Evolutionary conservation across 2,797 vertebrate species (phyloP), one percentile per base, ranked within the genome.

Genomic region (Phataginus tetradactyla): DNA sequence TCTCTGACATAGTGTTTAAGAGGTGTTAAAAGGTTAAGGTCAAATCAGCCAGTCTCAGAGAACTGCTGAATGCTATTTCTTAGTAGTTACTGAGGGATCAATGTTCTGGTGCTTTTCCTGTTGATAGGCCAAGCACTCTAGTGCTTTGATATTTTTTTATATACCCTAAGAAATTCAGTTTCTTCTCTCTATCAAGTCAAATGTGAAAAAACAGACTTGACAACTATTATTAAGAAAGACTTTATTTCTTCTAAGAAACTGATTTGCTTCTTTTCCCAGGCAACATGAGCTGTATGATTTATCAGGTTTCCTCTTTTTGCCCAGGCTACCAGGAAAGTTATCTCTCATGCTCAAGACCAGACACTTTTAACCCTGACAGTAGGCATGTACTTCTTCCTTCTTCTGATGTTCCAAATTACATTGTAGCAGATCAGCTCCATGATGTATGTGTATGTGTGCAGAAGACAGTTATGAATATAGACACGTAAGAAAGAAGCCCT

Each of bases 231-330:
- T 69, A 37, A 93, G 45, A 95, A 94, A 96, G 86, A 72, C 14
- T 39, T 86, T 17, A n/a, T 69, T 89, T 69, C 66, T 92, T 95
- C 66, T 49, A 86, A 77, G 53, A 80, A 83, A 71, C 3, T 1
- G 9, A 53, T 66, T 80, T 59, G 37, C 37, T 71, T 90, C 51
- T 90, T 77, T 81, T 27, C 68, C 61, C 80, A 57, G 23, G 39
- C 53, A 90, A 79, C 4, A 34, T 5, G n/a, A 90, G 21, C 34
- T 45, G 49, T 55, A 15, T 39, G 64, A 57, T 64, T 80, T 61
- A 55, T 78, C 66, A 66, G 5, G 4, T 90, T 90, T 95, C 88
- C 37, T 94, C 85, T 93, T 94, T 80, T 74, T 45, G 29, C 45
- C 64, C 25, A 49, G 34, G 49, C 77, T 87, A 81, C 68, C 53